These are phyloP conservation scores for Muntiacus reevesi DNA, from an alignment of 2,113 vertebrate genomes.

Conservation along the genomic window DNA sequence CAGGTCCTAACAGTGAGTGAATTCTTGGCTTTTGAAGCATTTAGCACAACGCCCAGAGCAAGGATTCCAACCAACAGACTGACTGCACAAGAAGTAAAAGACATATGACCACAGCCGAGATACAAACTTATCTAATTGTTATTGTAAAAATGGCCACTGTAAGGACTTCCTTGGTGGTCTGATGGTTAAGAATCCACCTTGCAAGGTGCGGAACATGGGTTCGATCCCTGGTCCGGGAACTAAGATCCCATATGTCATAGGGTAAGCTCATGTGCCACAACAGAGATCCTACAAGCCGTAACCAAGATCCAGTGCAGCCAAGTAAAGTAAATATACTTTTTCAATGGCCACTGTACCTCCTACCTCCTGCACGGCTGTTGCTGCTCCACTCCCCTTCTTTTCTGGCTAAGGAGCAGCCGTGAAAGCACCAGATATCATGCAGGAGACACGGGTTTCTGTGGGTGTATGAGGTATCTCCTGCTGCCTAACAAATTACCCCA, in stretches of 20 bases:
- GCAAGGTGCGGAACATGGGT: background rate
- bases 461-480: background rate
- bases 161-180: background rate
- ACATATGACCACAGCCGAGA: background rate
- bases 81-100: background rate
- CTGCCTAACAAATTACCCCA: background rate
- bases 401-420: background rate
- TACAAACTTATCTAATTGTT: background rate
- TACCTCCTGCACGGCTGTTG: background rate
- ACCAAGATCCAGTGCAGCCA: background rate
- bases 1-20: rapidly evolving
- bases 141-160: background rate
- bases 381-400: background rate
- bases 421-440: background rate
- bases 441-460: background rate
- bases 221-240: background rate
- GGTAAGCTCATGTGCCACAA: background rate
- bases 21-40: background rate
- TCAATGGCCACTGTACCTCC: background rate
- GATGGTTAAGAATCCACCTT: background rate
- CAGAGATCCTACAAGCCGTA: background rate
- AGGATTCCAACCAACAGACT: background rate
- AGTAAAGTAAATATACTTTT: background rate
- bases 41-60: background rate
- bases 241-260: background rate